Conservation (phyloP, 2,113 vertebrate species). For the Sciurus niger region DNA sequence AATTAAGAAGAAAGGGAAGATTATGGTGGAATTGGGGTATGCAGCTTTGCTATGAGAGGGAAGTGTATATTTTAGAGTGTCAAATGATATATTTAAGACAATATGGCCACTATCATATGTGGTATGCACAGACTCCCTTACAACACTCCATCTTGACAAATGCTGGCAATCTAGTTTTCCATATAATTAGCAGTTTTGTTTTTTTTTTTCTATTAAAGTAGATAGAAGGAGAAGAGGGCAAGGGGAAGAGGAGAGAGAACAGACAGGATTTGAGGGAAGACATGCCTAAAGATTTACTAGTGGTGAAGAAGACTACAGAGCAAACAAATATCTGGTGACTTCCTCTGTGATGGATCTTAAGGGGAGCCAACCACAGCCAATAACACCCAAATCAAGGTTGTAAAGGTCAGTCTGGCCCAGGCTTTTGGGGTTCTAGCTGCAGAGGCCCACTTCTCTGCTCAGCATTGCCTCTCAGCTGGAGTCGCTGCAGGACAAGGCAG, state of each 20-base stretch:
- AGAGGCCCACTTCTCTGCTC: not conserved
- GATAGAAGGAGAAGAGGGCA: not conserved
- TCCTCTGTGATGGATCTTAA: not conserved
- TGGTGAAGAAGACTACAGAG: not conserved
- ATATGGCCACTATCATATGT: not conserved
- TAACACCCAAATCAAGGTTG: not conserved
- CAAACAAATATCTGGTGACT: not conserved
- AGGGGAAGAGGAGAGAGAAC: not conserved
- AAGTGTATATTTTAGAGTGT: conserved; percentile 34
- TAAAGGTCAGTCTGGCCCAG: not conserved
- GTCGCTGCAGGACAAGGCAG: not conserved
- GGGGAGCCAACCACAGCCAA: not conserved
- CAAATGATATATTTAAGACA: not conserved
- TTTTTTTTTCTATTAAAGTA: conserved; percentile 15
- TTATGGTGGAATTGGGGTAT: conserved; percentile 3
- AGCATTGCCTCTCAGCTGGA: not conserved
- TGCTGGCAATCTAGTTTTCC: conserved; percentile 27
- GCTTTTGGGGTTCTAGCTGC: not conserved
- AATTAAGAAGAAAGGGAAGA: conserved; percentile 69
- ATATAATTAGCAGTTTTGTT: conserved; percentile 10
- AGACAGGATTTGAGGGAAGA: not conserved
- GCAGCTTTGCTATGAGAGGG: conserved; percentile 2
- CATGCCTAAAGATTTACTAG: not conserved
- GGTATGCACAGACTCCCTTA: not conserved
- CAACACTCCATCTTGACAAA: conserved; percentile 19